A percentile compares a stretch with the other conserved stretches of the same genome.
phyloP scores from a whole-genome alignment of 2,113 vertebrate species.

The Cyprinus carpio region DNA sequence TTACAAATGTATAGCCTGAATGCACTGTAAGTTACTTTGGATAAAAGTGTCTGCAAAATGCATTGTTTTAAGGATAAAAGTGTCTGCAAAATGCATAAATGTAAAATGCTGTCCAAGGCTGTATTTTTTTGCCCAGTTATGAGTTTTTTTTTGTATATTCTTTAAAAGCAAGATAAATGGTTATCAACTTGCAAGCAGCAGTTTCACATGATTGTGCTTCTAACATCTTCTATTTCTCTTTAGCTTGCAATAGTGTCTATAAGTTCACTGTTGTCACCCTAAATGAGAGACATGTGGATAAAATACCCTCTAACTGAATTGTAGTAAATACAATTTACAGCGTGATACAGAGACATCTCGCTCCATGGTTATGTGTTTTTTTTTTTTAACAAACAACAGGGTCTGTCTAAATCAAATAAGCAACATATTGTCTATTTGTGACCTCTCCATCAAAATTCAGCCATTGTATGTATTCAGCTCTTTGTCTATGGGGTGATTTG shows the following conservation, averaged over 20 bases:
- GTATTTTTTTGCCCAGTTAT: too few relatives aligned
- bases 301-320: conserved; percentile 39
- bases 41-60: too few relatives aligned
- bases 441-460: not conserved
- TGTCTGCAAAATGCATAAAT: too few relatives aligned
- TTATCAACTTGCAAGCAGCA: not conserved
- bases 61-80: too few relatives aligned
- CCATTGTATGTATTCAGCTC: not conserved
- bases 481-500: not conserved
- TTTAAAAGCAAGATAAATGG: not conserved
- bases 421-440: conserved; percentile 15
- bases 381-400: not conserved
- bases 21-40: too few relatives aligned
- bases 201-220: not conserved
- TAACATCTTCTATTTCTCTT: not conserved
- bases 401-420: conserved; percentile 21
- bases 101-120: too few relatives aligned
- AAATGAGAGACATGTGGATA: conserved; percentile 31
- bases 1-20: too few relatives aligned
- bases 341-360: not conserved
- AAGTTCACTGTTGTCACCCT: conserved; percentile 18
- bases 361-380: not conserved
- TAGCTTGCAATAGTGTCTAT: not conserved
- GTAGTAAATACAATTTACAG: conserved; percentile 40
- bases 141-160: not conserved